These are phyloP conservation scores for Bubo blakistoni DNA, from an alignment of 2,113 vertebrate genomes.

Conservation along the genomic window DNA sequence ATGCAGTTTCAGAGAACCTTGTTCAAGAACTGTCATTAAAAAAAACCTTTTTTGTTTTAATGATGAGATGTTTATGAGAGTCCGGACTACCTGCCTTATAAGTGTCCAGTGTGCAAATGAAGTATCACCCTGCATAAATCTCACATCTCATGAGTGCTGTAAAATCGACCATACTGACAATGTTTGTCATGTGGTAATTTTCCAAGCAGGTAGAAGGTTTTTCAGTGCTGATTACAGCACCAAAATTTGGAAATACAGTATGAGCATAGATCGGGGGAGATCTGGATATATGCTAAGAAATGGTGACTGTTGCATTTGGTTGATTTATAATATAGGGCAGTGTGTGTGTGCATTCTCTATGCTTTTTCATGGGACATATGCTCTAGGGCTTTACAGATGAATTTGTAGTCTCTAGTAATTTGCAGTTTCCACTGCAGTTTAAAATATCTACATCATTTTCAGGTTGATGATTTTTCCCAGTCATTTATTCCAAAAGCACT, in stretches of 20 bases:
- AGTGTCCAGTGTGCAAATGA: conserved; percentile 49
- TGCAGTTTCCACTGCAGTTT: neutral
- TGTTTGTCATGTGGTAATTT: neutral
- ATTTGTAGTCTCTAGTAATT: neutral
- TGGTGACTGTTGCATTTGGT: neutral
- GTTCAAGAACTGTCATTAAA: conserved; percentile 35
- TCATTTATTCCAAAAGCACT: conserved; percentile 33
- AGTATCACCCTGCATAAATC: neutral
- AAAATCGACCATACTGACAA: neutral
- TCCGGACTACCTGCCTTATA: conserved; percentile 14
- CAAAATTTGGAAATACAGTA: neutral
- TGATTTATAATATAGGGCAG: neutral
- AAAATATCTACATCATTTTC: conserved; percentile 16
- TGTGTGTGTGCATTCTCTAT: rapidly evolving
- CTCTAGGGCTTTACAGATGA: conserved; percentile 27
- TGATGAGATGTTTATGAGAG: conserved; percentile 45
- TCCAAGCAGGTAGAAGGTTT: neutral
- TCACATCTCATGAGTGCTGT: neutral
- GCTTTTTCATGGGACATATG: neutral
- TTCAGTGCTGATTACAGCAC: neutral
- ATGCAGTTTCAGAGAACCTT: conserved; percentile 46
- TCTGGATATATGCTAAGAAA: neutral
- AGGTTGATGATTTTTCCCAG: conserved; percentile 45
- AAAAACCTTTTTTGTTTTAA: conserved; percentile 38
- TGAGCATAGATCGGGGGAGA: rapidly evolving